Evolutionary conservation across 2,797 vertebrate species (phyloP), one percentile per base, ranked within the genome.

Genomic region (Tauraco hartlaubi): DNA sequence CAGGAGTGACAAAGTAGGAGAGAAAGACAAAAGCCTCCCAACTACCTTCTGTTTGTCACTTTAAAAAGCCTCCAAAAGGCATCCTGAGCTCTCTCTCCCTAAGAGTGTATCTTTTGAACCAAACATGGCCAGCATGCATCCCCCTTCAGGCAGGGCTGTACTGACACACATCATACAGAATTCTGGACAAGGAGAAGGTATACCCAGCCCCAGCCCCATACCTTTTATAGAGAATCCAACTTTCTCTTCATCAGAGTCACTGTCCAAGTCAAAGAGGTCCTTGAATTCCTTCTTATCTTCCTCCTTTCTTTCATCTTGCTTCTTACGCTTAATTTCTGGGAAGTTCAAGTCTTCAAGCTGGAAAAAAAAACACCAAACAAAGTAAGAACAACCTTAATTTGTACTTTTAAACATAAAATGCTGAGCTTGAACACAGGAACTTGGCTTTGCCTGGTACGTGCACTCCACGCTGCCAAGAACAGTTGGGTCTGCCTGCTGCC

Each of bases 291-390:
- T 98, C 96, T 99, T 99, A 93, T 99, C 99, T 71, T 99, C 98
- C 1, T 96, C 95, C 92, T 99, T 99, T 39, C 95, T 98, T 64
- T 99, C 98, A 7, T 98, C 97, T 19, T 97, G 80, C 97, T 98
- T 99, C 97, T 72, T 99, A 19, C 99, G 98, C 84, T 99, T 99
- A 88, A 99, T 99, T 96, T 99, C 99, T 8, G 99, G 99, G 79
- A 99, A 98, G 94, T 99, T 98, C 97, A 99, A 79, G 56, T 99
- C 99, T 95, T 99, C 99, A 76, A 99, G 98, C 99, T 99, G 56
- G 20, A 28, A 31, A 66, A 86, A 33, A 20, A 0, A 35, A 33
- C 64, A 73, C 4, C 6, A 43, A 73, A 9, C 9, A 29, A 35
- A 35, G 66, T 93, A 3, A 91, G 89, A 78, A 17, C 8, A 69